Percentiles rank a stretch among this genome's conserved stretches.
Conservation (phyloP, 1,140 invertebrate genomes). For the Lepidotrigona ventralis region DNA sequence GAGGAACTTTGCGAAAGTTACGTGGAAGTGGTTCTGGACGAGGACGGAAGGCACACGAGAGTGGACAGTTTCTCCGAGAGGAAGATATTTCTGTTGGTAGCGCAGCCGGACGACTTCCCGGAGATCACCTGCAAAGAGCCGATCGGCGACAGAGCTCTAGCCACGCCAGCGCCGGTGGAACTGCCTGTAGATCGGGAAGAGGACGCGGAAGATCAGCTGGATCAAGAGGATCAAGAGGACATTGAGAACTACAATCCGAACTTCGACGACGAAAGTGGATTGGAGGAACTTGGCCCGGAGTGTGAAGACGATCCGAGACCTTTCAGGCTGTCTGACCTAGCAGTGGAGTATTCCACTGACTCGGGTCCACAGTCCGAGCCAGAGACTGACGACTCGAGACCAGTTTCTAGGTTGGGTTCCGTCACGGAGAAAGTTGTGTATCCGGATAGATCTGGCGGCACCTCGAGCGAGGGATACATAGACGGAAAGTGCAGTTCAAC, state of each 20-base stretch:
- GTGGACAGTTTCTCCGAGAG: conserved; percentile 82
- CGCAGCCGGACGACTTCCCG: conserved; percentile 83
- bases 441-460: conserved; percentile 64
- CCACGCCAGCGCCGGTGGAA: conserved; percentile 13
- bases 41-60: conserved; percentile 80
- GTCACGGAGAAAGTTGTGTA: conserved; percentile 69
- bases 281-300: conserved; percentile 65
- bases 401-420: conserved; percentile 70
- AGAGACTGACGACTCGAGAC: conserved; percentile 75
- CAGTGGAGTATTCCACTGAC: conserved; percentile 73
- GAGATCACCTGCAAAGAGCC: conserved; percentile 77
- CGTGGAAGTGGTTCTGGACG: conserved; percentile 82
- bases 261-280: conserved; percentile 61
- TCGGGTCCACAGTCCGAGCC: conserved; percentile 77
- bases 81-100: conserved; percentile 84
- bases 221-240: conserved; percentile 30
- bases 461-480: conserved; percentile 69
- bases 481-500: conserved; percentile 60
- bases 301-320: conserved; percentile 66
- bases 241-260: conserved; percentile 58
- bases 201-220: conserved; percentile 12
- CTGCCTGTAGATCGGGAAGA: conserved; percentile 34
- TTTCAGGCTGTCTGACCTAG: conserved; percentile 74
- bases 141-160: conserved; percentile 35
- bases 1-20: conserved; percentile 84